Percentiles rank a stretch among this genome's conserved stretches.
phyloP scores from a whole-genome alignment of 92 coral and sea anemone genomes.

The Chrysogorgia sp. region DNA sequence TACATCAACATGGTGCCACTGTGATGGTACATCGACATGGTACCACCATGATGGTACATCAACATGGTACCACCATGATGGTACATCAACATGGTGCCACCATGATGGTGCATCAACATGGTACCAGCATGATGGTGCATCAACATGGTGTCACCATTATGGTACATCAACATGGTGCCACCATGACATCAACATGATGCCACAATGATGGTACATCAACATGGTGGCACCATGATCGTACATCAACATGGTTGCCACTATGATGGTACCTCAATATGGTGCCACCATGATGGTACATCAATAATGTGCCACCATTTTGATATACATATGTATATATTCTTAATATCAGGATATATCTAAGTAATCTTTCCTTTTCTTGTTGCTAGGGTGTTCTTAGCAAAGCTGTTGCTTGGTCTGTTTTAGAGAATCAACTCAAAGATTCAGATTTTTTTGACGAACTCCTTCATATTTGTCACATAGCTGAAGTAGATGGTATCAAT shows the following conservation, averaged over 20 bases:
- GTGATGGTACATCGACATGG: no score
- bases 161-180: not conserved
- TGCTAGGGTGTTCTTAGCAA: conserved; percentile 89
- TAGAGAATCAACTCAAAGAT: conserved; percentile 75
- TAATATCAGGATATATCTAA: not conserved
- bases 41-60: no score
- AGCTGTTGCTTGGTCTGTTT: conserved; percentile 80
- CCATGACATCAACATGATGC: no score
- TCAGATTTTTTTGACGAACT: conserved; percentile 69
- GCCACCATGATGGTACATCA: no score
- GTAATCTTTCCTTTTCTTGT: not conserved
- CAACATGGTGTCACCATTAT: no score
- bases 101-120: no score
- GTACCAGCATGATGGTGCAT: no score
- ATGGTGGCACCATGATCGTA: not conserved
- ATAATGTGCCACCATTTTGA: not conserved
- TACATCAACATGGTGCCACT: no score
- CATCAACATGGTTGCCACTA: not conserved
- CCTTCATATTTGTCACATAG: conserved; percentile 39
- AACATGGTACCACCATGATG: no score
- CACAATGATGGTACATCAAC: not conserved
- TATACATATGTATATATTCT: not conserved
- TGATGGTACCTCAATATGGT: no score
- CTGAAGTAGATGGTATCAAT: conserved; percentile 43
- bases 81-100: no score